phyloP scores from a whole-genome alignment of 2,888 invertebrate species.

The Onchidella celtica region DNA sequence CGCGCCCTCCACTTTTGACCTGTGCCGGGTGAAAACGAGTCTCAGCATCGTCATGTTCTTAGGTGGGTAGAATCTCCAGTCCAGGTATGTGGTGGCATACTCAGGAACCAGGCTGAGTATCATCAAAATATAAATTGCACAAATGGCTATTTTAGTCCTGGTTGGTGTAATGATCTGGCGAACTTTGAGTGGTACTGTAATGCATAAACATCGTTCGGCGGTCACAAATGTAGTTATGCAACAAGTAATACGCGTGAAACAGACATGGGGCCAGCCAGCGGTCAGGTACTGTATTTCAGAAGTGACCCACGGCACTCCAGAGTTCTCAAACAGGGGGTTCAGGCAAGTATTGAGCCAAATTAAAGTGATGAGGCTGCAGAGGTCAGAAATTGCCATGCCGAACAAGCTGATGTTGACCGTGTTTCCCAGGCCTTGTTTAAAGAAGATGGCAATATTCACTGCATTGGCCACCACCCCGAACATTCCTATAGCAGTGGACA shows the following conservation, averaged over 20 bases:
- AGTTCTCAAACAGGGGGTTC: constrained; percentile 6
- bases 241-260: constrained; percentile 27
- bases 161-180: constrained; percentile 14
- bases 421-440: neutral
- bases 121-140: constrained; percentile 11
- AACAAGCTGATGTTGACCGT: constrained; percentile 30
- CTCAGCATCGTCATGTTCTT: constrained; percentile 28
- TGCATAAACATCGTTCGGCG: constrained; percentile 24
- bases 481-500: neutral
- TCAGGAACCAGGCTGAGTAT: neutral
- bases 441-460: neutral
- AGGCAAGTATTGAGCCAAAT: constrained; percentile 19
- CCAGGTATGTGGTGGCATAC: constrained; percentile 22
- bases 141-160: constrained; percentile 19
- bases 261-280: constrained; percentile 29
- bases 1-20: neutral
- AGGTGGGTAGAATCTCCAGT: constrained; percentile 18
- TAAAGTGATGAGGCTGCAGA: neutral
- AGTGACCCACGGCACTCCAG: constrained; percentile 12
- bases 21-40: neutral
- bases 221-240: constrained; percentile 14
- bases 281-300: constrained; percentile 29
- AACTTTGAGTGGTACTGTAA: constrained; percentile 10
- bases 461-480: constrained; percentile 11
- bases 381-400: constrained; percentile 3